phyloP scores from a whole-genome alignment of 1,140 invertebrate species.

The Nautilus pompilius region DNA sequence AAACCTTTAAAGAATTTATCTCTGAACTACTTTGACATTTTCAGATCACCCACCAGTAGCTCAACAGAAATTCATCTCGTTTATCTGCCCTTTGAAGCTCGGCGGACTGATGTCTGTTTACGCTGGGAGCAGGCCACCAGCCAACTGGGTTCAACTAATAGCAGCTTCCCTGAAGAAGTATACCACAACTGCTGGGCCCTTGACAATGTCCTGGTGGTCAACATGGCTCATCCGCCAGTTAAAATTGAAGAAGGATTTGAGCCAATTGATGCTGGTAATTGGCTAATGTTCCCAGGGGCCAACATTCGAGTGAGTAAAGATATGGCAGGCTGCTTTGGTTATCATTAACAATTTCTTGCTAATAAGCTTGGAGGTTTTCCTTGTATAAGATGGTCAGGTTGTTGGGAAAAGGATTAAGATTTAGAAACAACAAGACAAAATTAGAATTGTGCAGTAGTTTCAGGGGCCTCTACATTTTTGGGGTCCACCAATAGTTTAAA shows the following conservation, averaged over 20 bases:
- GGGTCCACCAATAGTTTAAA: no score
- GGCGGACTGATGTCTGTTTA: slow-evolving; percentile 43
- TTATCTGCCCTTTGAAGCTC: slow-evolving; percentile 40
- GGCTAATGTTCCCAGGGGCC: slow-evolving; percentile 55
- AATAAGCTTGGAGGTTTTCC: no score
- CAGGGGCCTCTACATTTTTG: no score
- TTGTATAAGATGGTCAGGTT: no score
- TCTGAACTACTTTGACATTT: slow-evolving; percentile 7
- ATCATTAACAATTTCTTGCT: no score
- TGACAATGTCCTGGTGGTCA: slow-evolving; percentile 53
- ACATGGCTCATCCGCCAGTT: slow-evolving; percentile 42
- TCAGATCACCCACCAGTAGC: slow-evolving; percentile 21
- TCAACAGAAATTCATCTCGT: slow-evolving; percentile 42
- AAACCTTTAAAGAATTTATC: no score
- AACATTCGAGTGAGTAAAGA: slow-evolving; percentile 39
- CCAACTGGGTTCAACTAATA: not conserved
- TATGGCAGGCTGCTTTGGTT: no score
- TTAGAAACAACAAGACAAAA: no score
- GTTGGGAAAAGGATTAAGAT: no score
- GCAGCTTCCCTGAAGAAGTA: not conserved
- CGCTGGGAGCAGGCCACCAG: slow-evolving; percentile 34
- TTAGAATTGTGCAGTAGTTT: no score
- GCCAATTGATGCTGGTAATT: slow-evolving; percentile 52
- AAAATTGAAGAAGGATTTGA: slow-evolving; percentile 52
- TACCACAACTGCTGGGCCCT: slow-evolving; percentile 51